Percentiles rank a stretch among this genome's conserved stretches.
Conservation (phyloP, 2,888 invertebrate species). For the Bugula neritina region DNA sequence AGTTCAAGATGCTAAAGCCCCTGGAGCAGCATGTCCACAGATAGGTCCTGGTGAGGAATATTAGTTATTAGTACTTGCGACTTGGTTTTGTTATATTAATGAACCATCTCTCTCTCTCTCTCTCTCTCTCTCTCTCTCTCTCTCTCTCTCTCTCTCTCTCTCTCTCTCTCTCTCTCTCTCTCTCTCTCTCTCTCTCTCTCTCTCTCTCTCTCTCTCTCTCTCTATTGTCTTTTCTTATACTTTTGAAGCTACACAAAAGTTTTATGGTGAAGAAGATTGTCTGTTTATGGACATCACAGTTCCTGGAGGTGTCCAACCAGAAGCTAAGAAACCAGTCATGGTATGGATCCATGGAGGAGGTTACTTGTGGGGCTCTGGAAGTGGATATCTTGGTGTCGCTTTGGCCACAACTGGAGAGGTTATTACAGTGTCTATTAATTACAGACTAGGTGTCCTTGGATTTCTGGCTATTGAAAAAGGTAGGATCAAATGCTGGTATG, state of each 20-base stretch:
- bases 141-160: too few species aligned
- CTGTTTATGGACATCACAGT: constrained; percentile 10
- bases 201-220: too few species aligned
- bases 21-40: neutral
- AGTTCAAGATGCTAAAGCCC: neutral
- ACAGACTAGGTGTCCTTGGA: constrained; percentile 1
- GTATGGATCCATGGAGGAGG: constrained; percentile 25
- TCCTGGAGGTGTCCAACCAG: constrained; percentile 12
- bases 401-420: neutral
- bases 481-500: neutral
- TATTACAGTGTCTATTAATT: neutral
- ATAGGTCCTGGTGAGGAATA: neutral
- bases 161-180: too few species aligned
- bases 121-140: too few species aligned
- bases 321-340: constrained; percentile 16
- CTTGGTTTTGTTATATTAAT: too few species aligned
- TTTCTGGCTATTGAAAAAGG: neutral
- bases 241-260: neutral
- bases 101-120: too few species aligned
- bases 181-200: too few species aligned
- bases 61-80: too few species aligned
- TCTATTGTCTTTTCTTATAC: too few species aligned
- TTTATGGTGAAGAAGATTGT: constrained; percentile 11
- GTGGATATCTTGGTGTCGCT: neutral
- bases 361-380: neutral